Conservation (phyloP, 2,113 vertebrate genomes). For the Pachyramphus minor region DNA sequence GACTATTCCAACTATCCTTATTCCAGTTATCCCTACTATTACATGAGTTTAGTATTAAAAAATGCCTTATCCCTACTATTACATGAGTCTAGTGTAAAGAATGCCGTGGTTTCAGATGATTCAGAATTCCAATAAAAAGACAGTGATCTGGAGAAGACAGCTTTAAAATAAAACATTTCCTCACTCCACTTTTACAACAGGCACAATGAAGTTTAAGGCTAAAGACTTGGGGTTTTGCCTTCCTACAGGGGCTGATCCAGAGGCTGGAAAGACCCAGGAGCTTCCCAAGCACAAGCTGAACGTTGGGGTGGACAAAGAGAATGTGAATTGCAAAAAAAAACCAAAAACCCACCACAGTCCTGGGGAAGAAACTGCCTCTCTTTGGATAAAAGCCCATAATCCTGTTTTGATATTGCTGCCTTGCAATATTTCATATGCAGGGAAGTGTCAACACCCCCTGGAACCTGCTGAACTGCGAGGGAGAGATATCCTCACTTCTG, state of each 20-base stretch:
- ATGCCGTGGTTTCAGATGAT: not conserved
- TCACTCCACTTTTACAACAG: not conserved
- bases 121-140: not conserved
- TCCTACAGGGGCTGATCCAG: conserved; percentile 57
- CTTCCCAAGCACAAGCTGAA: conserved; percentile 63
- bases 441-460: not conserved
- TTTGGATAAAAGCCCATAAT: not conserved
- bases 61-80: not conserved
- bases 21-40: not conserved
- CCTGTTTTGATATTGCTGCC: not conserved
- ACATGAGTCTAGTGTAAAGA: not conserved
- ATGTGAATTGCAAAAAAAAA: conserved; percentile 23
- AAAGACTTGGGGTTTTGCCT: not conserved
- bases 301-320: conserved; percentile 25
- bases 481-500: not conserved
- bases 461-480: not conserved
- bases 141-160: not conserved
- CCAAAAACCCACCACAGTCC: conserved; percentile 10
- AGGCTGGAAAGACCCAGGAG: conserved; percentile 58
- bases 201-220: not conserved
- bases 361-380: conserved; percentile 32
- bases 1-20: not conserved
- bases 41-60: not conserved
- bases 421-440: not conserved
- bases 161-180: not conserved